Evolutionary conservation across 1,140 invertebrate species (phyloP).

Genomic region (Euwallacea similis): DNA sequence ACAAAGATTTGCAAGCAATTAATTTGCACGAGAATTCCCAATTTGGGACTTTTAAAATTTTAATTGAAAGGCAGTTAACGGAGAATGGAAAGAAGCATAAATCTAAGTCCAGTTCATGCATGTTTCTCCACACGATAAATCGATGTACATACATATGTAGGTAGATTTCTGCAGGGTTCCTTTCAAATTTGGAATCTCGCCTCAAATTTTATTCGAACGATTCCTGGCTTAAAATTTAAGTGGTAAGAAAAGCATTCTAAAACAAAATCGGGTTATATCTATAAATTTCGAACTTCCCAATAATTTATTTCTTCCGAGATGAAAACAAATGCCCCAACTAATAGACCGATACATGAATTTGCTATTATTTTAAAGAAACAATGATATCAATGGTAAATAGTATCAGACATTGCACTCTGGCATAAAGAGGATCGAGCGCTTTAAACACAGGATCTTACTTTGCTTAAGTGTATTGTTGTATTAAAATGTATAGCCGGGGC

Average conservation of each 20-base stretch:
- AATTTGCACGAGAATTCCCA: too few species aligned
- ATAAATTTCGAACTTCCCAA: too few species aligned
- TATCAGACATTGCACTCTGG: slow-evolving; percentile 56
- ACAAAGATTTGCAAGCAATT: too few species aligned
- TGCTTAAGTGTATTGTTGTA: slow-evolving; percentile 38
- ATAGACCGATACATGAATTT: slow-evolving; percentile 58
- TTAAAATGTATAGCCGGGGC: slow-evolving; percentile 43
- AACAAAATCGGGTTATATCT: too few species aligned
- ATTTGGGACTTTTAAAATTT: too few species aligned
- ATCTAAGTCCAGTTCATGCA: too few species aligned
- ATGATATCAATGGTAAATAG: slow-evolving; percentile 56
- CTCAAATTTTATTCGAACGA: background rate
- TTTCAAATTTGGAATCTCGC: background rate
- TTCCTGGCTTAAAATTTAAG: too few species aligned
- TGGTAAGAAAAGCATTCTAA: too few species aligned
- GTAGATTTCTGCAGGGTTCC: background rate
- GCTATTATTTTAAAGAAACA: slow-evolving; percentile 58
- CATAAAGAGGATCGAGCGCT: slow-evolving; percentile 29
- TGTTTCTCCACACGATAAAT: too few species aligned
- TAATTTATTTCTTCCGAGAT: slow-evolving; percentile 46
- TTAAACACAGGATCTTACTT: slow-evolving; percentile 44
- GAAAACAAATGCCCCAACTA: slow-evolving; percentile 60
- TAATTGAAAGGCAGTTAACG: too few species aligned
- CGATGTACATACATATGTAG: background rate
- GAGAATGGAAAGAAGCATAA: too few species aligned